Evolutionary conservation across 2,888 invertebrate species (phyloP).

Genomic region (Liposcelis brunnea): DNA sequence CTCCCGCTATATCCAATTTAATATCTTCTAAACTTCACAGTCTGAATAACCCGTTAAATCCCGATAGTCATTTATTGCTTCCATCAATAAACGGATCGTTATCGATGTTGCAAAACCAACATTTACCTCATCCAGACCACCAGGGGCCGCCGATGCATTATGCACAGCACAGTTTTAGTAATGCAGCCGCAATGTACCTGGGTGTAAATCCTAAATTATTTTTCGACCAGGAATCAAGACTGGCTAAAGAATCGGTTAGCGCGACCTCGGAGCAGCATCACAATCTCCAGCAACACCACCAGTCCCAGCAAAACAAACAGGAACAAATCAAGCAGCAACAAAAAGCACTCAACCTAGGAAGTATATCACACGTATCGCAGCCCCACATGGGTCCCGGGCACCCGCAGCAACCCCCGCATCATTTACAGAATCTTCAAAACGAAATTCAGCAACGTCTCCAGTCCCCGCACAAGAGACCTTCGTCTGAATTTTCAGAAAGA

Average conservation of each 20-base stretch:
- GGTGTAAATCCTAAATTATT: constrained; percentile 61
- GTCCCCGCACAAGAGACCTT: constrained; percentile 15
- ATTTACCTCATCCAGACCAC: constrained; percentile 24
- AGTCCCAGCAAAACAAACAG: constrained; percentile 29
- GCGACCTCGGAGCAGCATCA: constrained; percentile 27
- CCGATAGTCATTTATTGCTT: constrained; percentile 21
- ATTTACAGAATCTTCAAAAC: constrained; percentile 15
- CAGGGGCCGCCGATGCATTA: constrained; percentile 21
- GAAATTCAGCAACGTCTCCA: constrained; percentile 12
- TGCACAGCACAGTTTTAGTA: constrained; percentile 23
- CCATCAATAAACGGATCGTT: constrained; percentile 27
- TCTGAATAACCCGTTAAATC: too few species aligned
- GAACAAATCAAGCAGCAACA: constrained; percentile 24
- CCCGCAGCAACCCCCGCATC: constrained; percentile 32
- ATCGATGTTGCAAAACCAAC: constrained; percentile 21
- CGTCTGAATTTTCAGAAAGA: constrained; percentile 52
- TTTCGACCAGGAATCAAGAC: constrained; percentile 59
- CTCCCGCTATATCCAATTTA: constrained; percentile 10
- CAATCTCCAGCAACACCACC: constrained; percentile 37
- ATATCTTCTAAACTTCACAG: constrained; percentile 3
- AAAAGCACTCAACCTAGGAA: constrained; percentile 26
- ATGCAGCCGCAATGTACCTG: constrained; percentile 49
- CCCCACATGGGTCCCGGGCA: constrained; percentile 14
- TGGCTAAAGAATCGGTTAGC: constrained; percentile 43
- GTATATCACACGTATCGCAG: constrained; percentile 21